phyloP scores from a whole-genome alignment of 2,888 invertebrate genomes.

The Caenorhabditis doughertyi region DNA sequence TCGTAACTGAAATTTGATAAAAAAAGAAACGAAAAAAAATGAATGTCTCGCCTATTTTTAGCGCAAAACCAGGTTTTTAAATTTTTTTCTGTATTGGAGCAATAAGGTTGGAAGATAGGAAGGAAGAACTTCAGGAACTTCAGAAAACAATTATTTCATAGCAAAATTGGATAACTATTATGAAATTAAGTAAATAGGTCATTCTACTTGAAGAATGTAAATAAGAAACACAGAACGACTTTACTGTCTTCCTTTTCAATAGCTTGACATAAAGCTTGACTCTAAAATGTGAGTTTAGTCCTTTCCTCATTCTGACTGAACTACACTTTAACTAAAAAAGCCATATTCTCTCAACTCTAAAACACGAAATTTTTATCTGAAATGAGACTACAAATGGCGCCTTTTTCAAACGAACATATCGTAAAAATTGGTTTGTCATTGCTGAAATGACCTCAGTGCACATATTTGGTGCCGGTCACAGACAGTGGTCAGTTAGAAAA shows the following conservation, averaged over 20 bases:
- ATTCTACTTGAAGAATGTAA: no score
- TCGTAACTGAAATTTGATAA: constrained; percentile 47
- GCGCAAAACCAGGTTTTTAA: not conserved
- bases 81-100: no score
- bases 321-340: not conserved
- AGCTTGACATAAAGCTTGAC: no score
- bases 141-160: no score
- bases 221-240: no score
- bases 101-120: no score
- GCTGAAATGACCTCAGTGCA: constrained; percentile 23
- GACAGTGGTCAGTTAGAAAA: constrained; percentile 11
- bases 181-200: no score
- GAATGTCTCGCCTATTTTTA: constrained; percentile 7
- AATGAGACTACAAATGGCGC: constrained; percentile 15
- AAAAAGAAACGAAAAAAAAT: not conserved
- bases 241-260: no score
- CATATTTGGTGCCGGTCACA: not conserved
- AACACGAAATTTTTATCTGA: constrained; percentile 16
- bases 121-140: no score
- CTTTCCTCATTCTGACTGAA: not conserved
- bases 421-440: constrained; percentile 36
- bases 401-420: constrained; percentile 22
- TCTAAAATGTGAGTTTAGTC: not conserved
- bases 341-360: not conserved
- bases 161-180: no score